Percentiles rank a stretch among this genome's conserved stretches.
phyloP scores from a whole-genome alignment of 2,888 invertebrate species.

The Eucera pruinosa region DNA sequence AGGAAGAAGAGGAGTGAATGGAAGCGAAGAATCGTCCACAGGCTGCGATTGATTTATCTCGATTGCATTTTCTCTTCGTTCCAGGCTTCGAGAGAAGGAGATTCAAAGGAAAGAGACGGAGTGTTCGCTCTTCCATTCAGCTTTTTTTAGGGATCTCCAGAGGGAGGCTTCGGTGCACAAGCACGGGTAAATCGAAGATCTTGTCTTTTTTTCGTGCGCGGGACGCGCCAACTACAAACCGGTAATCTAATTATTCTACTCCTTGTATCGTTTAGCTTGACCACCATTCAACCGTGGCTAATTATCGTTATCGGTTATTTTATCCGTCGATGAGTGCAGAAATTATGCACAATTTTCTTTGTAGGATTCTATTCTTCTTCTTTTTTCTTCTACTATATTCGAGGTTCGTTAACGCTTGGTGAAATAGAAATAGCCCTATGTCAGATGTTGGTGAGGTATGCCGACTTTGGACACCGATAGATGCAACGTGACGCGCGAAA shows the following conservation, averaged over 20 bases:
- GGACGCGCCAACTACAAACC: slow-evolving; percentile 49
- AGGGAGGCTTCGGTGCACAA: slow-evolving; percentile 3
- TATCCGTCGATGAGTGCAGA: slow-evolving; percentile 18
- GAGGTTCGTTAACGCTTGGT: not conserved
- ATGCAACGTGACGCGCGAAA: slow-evolving; percentile 33
- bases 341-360: slow-evolving; percentile 10
- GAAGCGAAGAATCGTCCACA: slow-evolving; percentile 41
- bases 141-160: slow-evolving; percentile 25
- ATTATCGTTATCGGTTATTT: slow-evolving; percentile 49
- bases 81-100: slow-evolving; percentile 9
- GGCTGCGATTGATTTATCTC: slow-evolving; percentile 60
- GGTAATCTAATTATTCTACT: slow-evolving; percentile 56
- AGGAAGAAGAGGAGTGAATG: slow-evolving; percentile 3
- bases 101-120: slow-evolving; percentile 7
- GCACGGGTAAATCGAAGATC: slow-evolving; percentile 25
- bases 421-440: not conserved
- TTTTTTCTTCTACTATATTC: not conserved
- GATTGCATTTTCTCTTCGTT: slow-evolving; percentile 47
- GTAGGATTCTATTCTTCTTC: not conserved
- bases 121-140: slow-evolving; percentile 28
- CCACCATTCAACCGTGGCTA: slow-evolving; percentile 12
- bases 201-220: not conserved
- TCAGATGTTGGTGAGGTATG: not conserved
- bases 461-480: not conserved
- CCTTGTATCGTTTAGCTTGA: slow-evolving; percentile 22